Conservation (phyloP, 2,797 vertebrate species). For the Xerus rutilus region DNA sequence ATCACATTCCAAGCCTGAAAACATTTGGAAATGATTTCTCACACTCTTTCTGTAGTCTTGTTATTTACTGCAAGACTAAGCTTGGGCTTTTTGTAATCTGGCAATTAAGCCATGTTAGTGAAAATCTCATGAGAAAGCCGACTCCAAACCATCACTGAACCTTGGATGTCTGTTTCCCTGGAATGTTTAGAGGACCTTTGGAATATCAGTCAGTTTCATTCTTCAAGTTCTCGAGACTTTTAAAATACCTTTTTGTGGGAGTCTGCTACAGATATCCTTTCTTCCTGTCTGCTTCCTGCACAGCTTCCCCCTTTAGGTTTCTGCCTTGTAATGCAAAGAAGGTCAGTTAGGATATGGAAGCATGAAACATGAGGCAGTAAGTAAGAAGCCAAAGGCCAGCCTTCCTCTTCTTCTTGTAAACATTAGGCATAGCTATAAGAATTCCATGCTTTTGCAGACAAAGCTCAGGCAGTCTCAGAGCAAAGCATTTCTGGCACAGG, state of each 20-base stretch:
- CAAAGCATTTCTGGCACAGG: neutral
- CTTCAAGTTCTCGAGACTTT: neutral
- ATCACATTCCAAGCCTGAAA: neutral
- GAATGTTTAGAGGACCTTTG: neutral
- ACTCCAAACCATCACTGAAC: neutral
- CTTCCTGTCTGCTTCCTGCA: too few species aligned
- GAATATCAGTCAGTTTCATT: neutral
- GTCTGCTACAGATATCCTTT: neutral
- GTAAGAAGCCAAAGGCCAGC: neutral
- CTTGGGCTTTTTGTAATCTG: neutral
- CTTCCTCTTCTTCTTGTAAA: neutral
- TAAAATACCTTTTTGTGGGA: neutral
- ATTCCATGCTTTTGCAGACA: neutral
- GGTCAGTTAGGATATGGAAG: neutral
- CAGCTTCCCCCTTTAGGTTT: neutral
- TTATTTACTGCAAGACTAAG: neutral
- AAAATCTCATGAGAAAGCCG: neutral
- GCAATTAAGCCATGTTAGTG: neutral
- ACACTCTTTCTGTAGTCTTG: neutral
- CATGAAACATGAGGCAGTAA: neutral
- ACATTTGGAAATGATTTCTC: neutral
- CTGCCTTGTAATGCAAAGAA: neutral
- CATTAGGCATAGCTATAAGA: neutral
- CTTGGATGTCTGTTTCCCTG: neutral
- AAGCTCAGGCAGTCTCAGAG: neutral